These are phyloP conservation scores for Orius insidiosus DNA, from an alignment of 1,140 invertebrate genomes.

Conservation along the genomic window DNA sequence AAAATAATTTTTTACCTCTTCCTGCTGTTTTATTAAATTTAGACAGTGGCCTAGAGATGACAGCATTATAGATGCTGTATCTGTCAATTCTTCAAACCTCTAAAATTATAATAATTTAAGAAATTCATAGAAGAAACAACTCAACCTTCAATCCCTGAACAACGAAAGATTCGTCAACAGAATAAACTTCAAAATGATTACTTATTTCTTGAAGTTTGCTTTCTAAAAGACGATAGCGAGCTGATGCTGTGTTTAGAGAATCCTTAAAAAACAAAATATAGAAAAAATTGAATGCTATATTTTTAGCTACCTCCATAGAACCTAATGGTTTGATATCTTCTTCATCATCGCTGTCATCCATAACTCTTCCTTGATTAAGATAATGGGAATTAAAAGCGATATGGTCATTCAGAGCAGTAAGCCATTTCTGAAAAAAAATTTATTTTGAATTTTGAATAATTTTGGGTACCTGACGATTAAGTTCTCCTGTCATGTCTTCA, in stretches of 20 bases:
- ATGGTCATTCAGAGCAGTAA: conserved; percentile 46
- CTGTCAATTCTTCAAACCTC: conserved; percentile 20
- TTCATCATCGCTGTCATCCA: conserved; percentile 26
- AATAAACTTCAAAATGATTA: conserved; percentile 27
- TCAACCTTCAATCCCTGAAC: conserved; percentile 8
- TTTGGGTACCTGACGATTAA: conserved; percentile 28
- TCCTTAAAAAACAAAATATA: conserved; percentile 27
- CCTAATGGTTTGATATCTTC: conserved; percentile 30
- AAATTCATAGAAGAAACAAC: too few species aligned
- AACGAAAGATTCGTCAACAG: conserved; percentile 6
- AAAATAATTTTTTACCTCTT: conserved; percentile 28
- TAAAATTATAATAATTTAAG: conserved; percentile 16
- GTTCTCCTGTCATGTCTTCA: conserved; percentile 23
- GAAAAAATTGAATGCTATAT: too few species aligned
- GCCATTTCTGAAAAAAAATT: conserved; percentile 44
- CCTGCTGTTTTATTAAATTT: conserved; percentile 32
- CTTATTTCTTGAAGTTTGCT: conserved; percentile 35
- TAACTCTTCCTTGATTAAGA: conserved; percentile 34
- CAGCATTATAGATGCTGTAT: conserved; percentile 26
- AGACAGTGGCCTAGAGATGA: conserved; percentile 29
- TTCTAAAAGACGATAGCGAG: conserved; percentile 40
- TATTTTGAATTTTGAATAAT: too few species aligned
- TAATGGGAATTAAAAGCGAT: conserved; percentile 49
- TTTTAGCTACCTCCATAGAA: conserved; percentile 38
- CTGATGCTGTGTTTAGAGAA: conserved; percentile 37